A percentile compares a stretch with the other conserved stretches of the same genome.
phyloP scores from a whole-genome alignment of 2,113 vertebrate species.

The Myocastor coypus region DNA sequence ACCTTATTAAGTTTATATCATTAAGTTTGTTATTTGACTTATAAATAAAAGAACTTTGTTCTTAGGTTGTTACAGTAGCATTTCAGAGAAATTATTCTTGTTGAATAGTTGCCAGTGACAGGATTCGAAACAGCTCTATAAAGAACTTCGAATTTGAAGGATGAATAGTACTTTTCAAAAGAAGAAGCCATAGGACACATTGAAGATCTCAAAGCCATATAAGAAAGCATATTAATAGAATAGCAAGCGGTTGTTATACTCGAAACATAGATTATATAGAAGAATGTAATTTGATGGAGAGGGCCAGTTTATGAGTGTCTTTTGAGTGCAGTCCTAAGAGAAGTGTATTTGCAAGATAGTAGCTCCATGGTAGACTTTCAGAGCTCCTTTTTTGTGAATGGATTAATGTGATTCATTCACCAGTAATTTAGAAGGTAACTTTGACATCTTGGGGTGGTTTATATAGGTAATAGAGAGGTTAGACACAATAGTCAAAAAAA shows the following conservation, averaged over 20 bases:
- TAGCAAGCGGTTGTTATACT: neutral
- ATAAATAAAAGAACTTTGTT: neutral
- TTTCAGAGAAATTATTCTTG: conserved; percentile 19
- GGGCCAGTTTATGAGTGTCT: neutral
- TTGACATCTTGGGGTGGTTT: neutral
- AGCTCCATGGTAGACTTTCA: neutral
- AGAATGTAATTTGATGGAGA: neutral
- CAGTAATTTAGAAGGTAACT: conserved; percentile 11
- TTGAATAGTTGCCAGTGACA: neutral
- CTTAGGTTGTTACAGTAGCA: neutral
- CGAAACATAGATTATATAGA: neutral
- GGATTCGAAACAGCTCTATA: neutral
- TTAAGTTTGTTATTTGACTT: conserved; percentile 45
- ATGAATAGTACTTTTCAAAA: neutral
- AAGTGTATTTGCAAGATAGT: neutral
- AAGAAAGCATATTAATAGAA: neutral
- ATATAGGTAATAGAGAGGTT: neutral
- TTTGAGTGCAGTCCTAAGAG: neutral
- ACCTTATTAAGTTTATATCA: neutral
- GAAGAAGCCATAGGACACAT: neutral
- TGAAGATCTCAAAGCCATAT: neutral
- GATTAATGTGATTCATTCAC: neutral
- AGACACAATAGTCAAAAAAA: neutral
- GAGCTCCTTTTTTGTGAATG: neutral
- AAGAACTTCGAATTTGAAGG: neutral